These are phyloP conservation scores for Furcula furcula DNA, from an alignment of 2,888 invertebrate genomes.

Conservation along the genomic window DNA sequence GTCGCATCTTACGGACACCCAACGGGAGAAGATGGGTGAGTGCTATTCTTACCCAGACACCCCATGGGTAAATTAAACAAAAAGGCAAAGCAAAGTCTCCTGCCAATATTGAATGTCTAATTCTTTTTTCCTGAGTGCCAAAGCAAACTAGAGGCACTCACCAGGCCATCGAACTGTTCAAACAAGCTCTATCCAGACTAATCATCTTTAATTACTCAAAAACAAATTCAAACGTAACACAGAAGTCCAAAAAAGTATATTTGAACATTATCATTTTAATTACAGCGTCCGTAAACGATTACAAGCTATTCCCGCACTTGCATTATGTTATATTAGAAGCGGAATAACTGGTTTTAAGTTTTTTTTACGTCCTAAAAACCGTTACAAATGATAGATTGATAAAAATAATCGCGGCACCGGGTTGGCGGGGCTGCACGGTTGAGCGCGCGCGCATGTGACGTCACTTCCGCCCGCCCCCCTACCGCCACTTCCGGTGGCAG, in stretches of 20 bases:
- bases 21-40: too few relatives aligned
- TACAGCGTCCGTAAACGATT: not conserved
- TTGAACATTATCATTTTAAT: not conserved
- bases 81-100: too few relatives aligned
- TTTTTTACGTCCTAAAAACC: constrained; percentile 35
- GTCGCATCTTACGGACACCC: too few relatives aligned
- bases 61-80: too few relatives aligned
- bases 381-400: constrained; percentile 47
- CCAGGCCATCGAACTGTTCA: not conserved
- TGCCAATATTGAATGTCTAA: too few relatives aligned
- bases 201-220: not conserved
- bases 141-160: too few relatives aligned
- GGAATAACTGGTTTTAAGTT: not conserved
- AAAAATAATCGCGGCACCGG: constrained; percentile 35
- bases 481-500: constrained; percentile 40
- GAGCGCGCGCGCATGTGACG: constrained; percentile 54
- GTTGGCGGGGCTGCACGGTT: constrained; percentile 48
- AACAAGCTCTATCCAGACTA: not conserved
- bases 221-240: constrained; percentile 7
- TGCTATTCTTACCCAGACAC: too few relatives aligned
- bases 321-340: not conserved
- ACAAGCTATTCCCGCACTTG: not conserved
- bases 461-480: constrained; percentile 49
- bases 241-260: not conserved
- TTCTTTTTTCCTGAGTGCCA: too few relatives aligned